These are phyloP conservation scores for Lottia scabra DNA, from an alignment of 2,888 invertebrate genomes.

Conservation along the genomic window DNA sequence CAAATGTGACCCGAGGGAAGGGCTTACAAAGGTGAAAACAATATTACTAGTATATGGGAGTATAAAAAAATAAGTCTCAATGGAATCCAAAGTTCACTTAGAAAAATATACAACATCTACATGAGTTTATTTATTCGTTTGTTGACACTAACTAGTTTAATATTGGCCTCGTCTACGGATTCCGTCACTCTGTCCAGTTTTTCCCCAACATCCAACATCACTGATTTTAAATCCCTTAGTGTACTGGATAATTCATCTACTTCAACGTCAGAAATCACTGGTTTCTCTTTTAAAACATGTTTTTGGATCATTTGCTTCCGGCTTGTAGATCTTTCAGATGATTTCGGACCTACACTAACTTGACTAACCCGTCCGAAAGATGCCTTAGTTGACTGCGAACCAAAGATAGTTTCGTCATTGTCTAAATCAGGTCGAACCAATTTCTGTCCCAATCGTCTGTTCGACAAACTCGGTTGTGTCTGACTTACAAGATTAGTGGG, in stretches of 20 bases:
- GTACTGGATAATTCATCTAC: slow-evolving; percentile 42
- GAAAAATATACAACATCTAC: background rate
- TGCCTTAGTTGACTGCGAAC: background rate
- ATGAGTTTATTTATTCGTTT: slow-evolving; percentile 35
- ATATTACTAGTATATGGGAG: too few relatives aligned
- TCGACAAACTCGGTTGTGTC: too few relatives aligned
- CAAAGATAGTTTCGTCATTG: background rate
- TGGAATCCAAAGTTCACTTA: too few relatives aligned
- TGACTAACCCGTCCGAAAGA: background rate
- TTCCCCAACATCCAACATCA: slow-evolving; percentile 44
- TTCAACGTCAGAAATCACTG: slow-evolving; percentile 45
- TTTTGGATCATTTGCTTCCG: background rate
- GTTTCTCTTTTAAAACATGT: slow-evolving; percentile 6
- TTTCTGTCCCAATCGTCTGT: too few relatives aligned
- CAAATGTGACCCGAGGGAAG: too few relatives aligned
- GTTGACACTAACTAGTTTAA: slow-evolving; percentile 31
- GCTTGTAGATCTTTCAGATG: background rate
- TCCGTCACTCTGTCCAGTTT: slow-evolving; percentile 41
- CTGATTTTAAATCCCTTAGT: slow-evolving; percentile 41
- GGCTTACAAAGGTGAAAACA: too few relatives aligned
- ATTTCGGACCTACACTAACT: too few relatives aligned
- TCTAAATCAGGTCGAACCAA: too few relatives aligned
- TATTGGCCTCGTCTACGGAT: slow-evolving; percentile 44
- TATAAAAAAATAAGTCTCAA: too few relatives aligned
- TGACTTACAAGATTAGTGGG: too few relatives aligned